Percentiles rank a stretch among this genome's conserved stretches.
phyloP scores from a whole-genome alignment of 2,113 vertebrate genomes.

The Pteronura brasiliensis region DNA sequence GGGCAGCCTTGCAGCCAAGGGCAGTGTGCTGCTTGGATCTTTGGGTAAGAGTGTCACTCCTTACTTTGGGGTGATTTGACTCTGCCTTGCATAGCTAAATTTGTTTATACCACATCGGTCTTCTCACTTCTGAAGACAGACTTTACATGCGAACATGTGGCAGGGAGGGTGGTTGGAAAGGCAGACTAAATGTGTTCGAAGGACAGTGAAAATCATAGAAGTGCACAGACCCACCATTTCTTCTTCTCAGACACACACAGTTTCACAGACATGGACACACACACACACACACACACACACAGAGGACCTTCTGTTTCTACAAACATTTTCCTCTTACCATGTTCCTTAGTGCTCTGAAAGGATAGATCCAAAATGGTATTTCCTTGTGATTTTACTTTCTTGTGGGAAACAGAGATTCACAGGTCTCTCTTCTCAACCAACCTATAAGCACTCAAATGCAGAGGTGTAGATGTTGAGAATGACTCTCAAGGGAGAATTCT shows the following conservation, averaged over 20 bases:
- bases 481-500: background rate
- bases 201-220: background rate
- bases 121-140: conserved; percentile 31
- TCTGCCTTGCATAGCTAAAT: conserved; percentile 63
- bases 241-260: background rate
- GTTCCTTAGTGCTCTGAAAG: background rate
- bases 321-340: background rate
- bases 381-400: background rate
- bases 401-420: background rate
- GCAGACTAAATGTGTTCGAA: background rate
- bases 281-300: no score
- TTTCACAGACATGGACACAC: background rate
- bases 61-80: conserved; percentile 70
- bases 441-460: background rate
- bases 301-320: background rate
- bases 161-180: background rate
- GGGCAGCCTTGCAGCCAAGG: conserved; percentile 31
- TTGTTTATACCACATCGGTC: conserved; percentile 36
- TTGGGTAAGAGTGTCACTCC: conserved; percentile 40
- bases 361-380: background rate
- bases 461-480: background rate
- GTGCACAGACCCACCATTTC: background rate
- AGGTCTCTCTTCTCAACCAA: background rate
- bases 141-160: background rate
- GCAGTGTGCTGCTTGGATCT: conserved; percentile 42